These are phyloP conservation scores for Phrynocephalus vlangalii DNA, from an alignment of 2,797 vertebrate species.

Conservation along the genomic window DNA sequence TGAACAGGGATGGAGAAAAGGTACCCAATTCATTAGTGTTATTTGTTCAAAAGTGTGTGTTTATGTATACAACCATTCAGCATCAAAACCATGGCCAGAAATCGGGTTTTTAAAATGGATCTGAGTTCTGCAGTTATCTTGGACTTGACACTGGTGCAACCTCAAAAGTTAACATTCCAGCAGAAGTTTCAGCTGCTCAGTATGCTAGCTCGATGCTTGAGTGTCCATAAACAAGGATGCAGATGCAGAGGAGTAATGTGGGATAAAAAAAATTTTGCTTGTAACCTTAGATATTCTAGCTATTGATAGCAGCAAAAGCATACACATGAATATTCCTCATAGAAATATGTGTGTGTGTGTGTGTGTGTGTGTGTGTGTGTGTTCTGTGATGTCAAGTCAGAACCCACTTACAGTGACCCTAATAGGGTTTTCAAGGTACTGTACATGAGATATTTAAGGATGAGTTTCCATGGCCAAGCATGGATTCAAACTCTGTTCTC, in stretches of 20 bases:
- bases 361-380: too few species aligned
- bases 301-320: neutral
- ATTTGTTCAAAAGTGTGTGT: neutral
- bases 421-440: too few species aligned
- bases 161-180: neutral
- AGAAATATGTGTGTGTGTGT: too few species aligned
- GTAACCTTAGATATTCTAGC: neutral
- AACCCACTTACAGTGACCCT: too few species aligned
- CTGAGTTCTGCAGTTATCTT: neutral
- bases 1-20: neutral
- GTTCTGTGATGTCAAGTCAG: too few species aligned
- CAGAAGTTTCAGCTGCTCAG: slow-evolving; percentile 17
- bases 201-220: slow-evolving; percentile 3
- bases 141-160: neutral
- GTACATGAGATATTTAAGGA: too few species aligned
- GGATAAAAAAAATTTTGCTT: slow-evolving; percentile 28
- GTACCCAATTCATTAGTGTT: neutral
- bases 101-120: neutral
- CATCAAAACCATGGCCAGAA: neutral
- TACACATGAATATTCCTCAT: neutral
- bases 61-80: neutral
- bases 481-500: too few species aligned
- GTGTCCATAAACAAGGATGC: slow-evolving; percentile 50
- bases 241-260: slow-evolving; percentile 22
- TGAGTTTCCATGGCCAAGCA: too few species aligned